Conservation (phyloP, 2,888 invertebrate species). For the Cerceris ruficornis region DNA sequence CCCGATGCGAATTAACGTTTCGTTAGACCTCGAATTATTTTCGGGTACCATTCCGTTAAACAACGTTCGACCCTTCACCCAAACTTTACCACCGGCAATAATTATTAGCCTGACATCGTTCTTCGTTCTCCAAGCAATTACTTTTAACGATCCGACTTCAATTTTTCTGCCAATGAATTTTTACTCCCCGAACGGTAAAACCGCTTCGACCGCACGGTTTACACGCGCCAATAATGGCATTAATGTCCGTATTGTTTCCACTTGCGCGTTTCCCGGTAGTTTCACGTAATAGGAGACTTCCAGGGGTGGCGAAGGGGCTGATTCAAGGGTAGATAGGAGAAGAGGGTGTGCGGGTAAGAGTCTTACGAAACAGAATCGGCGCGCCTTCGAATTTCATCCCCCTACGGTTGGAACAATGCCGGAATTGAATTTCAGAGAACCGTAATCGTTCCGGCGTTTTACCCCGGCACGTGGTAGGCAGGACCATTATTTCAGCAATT, state of each 20-base stretch:
- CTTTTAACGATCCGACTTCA: not conserved
- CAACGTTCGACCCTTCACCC: too few relatives aligned
- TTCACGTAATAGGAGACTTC: slow-evolving; percentile 21
- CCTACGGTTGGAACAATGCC: slow-evolving; percentile 15
- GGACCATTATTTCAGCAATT: slow-evolving; percentile 67
- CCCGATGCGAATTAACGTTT: too few relatives aligned
- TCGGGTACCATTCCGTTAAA: too few relatives aligned
- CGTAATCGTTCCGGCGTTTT: slow-evolving; percentile 47
- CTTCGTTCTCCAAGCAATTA: slow-evolving; percentile 6
- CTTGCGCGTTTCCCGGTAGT: slow-evolving; percentile 23
- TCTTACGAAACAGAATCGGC: slow-evolving; percentile 39
- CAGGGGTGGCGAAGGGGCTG: not conserved
- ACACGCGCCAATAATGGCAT: slow-evolving; percentile 33
- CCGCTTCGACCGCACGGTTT: not conserved
- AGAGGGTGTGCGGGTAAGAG: not conserved
- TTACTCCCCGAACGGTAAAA: not conserved
- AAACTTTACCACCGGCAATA: too few relatives aligned
- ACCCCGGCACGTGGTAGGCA: slow-evolving; percentile 31
- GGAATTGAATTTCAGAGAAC: slow-evolving; percentile 58
- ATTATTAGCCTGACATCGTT: too few relatives aligned
- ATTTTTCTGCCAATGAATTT: not conserved
- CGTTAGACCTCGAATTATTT: too few relatives aligned
- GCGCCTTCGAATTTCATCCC: slow-evolving; percentile 30
- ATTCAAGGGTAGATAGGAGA: too few relatives aligned
- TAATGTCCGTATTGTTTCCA: slow-evolving; percentile 25